These are phyloP conservation scores for Chironomus riparius DNA, from an alignment of 2,888 invertebrate genomes.

Conservation along the genomic window DNA sequence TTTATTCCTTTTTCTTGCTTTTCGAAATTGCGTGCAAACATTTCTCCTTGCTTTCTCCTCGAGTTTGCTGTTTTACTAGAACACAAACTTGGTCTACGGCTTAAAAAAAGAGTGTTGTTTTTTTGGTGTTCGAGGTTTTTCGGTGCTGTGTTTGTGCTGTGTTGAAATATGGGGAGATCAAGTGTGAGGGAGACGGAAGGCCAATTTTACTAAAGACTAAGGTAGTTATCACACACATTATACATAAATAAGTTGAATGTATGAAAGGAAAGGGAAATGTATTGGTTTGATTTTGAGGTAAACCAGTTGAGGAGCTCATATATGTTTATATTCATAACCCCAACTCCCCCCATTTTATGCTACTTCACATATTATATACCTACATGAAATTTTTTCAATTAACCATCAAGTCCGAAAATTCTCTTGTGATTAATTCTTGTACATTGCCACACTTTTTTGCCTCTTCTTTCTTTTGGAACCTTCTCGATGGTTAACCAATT, in stretches of 20 bases:
- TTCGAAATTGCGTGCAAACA: background rate
- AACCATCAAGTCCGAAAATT: background rate
- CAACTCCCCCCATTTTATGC: background rate
- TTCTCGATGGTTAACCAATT: background rate
- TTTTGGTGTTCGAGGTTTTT: background rate
- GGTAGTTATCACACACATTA: background rate
- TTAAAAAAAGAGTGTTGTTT: no score
- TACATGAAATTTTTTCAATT: slow-evolving; percentile 2
- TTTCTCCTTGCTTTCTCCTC: background rate
- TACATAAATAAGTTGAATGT: background rate
- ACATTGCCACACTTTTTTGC: background rate
- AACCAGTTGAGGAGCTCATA: slow-evolving; percentile 18
- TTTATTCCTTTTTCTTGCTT: background rate
- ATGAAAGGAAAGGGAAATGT: slow-evolving; percentile 22
- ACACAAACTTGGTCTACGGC: no score
- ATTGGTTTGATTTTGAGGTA: slow-evolving; percentile 27
- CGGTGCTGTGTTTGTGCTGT: background rate
- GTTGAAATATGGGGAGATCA: background rate
- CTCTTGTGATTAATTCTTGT: slow-evolving; percentile 5
- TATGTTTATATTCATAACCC: background rate
- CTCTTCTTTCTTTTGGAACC: background rate
- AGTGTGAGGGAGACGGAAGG: background rate
- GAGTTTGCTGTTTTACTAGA: background rate
- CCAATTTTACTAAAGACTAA: background rate
- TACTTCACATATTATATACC: background rate